Evolutionary conservation across 2,888 invertebrate genomes (phyloP), one percentile per base, ranked within the genome.

Genomic region (Agonopterix subpropinquella): DNA sequence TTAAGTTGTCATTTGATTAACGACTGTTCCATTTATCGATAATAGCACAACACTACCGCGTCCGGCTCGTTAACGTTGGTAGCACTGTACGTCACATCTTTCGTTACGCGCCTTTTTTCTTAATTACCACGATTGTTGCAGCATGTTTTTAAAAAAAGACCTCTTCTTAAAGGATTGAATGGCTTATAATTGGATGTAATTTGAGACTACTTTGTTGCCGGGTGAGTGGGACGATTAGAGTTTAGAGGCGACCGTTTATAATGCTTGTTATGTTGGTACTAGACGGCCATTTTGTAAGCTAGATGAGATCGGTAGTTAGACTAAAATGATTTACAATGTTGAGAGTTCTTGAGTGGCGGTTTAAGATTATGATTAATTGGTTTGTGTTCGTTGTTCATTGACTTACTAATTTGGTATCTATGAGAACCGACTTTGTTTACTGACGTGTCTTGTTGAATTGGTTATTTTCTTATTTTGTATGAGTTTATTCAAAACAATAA

Each of bases 121-220:
- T 83, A 85, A 87, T 84, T 81, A 83, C 77, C 72, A 57, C 71
- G 75, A 84, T 87, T 88, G 87, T 88, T 79, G 28, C 28, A 59
- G 61, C 66, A 65, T 67, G 70, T 76, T 79, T 80, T 80, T 78
- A 74, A 67, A 76, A 64, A 72, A 28, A 28, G 73, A 73, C 74
- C 78, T 69, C 70, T 69, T 76, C 68, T 68, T 80, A 80, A 85
- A 80, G 83, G 78, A 80, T 81, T 87, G 85, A 87, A 88, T 87
- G 75, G 80, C 71, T 74, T 77, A 84, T 88, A 88, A 88, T 88
- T 88, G 87, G 84, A 76, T 85, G 87, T 88, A 87, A 87, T 87
- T 82, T 79, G 83, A 84, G 77, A 73, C 69, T 75, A 81, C 79
- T 83, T 86, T 82, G 85, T 80, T 79, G 79, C 76, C 64, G 73